Evolutionary conservation across 2,888 invertebrate genomes (phyloP).

Genomic region (Drosophila planitibia): DNA sequence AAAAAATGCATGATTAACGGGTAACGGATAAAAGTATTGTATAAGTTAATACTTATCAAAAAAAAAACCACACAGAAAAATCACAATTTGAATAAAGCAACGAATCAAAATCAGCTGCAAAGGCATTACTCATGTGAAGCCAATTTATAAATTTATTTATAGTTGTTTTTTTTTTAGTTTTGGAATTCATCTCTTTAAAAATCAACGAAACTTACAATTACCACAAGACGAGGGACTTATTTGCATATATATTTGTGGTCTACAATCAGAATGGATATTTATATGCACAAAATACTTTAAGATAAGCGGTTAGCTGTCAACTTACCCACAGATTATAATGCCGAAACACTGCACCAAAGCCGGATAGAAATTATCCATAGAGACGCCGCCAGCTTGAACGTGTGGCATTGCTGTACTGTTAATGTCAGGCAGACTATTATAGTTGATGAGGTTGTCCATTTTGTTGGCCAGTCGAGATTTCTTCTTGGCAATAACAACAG

Average conservation of each 20-base stretch:
- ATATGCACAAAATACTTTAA: neutral
- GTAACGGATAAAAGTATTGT: neutral
- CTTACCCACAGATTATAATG: conserved; percentile 95
- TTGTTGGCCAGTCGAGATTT: neutral
- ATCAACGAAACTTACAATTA: neutral
- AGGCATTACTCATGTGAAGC: neutral
- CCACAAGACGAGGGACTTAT: neutral
- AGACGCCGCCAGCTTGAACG: conserved; percentile 76
- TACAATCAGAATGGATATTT: neutral
- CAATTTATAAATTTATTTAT: neutral
- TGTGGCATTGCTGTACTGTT: conserved; percentile 30
- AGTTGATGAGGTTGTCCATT: neutral
- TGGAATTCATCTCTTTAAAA: neutral
- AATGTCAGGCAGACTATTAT: neutral
- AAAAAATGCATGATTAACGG: neutral
- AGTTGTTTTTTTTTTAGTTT: accelerated
- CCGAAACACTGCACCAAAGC: conserved; percentile 96
- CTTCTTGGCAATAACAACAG: neutral
- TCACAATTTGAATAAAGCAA: neutral
- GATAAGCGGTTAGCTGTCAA: conserved; percentile 42
- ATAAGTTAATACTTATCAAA: neutral
- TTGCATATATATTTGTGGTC: neutral
- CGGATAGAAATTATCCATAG: conserved; percentile 93
- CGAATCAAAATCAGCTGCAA: neutral
- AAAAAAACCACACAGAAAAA: neutral